Base-by-base conservation (phyloP, 2,888 invertebrate genomes). In the Scaptomyza parva region DNA sequence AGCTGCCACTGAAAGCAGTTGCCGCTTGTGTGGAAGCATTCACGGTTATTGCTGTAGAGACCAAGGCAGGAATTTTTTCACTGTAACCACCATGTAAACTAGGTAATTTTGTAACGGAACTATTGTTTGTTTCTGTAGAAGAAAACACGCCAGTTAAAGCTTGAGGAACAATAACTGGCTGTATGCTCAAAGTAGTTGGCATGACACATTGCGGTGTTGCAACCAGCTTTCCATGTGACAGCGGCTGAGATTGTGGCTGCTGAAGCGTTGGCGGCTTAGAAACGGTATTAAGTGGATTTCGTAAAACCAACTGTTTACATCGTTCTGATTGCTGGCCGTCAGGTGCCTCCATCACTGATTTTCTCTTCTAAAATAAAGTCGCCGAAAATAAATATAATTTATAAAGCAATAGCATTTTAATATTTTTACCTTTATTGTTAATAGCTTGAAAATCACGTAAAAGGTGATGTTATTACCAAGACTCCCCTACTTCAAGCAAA, bases 301-400 rank as follows among this genome's bases (percentile, higher is more conserved):
- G 85, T 45, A 88, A 63, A 75, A 87, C 79, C 76, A 89, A 75
- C 74, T 90, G 89, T 71, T 86, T 80, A 77, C 91, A 90, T 89
- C 87, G 89, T 71, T 91, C 90, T 77, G 90, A 89, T 78, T 90
- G 90, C 66, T 89, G 62, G 52, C 86, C 89, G 80, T 89, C 89
- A 79, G 90, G 86, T 74, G 91, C 90, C 89, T 92, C 91, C 92
- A 92, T 92, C 88, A 86, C 91, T 88, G 86, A 87, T 75, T 73
- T 17, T 9, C 7, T 24, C 2, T 2, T 24, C 7, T 24, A 24
- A 9, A 35, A 4, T 17, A 17, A n/a, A 24, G 9, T 17, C 26
- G 17, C 12, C 17, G 4, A 4, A 7, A 17, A 28, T 26, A 12
- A n/a, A 33, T 33, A n/a, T 6, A n/a, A 1, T 33, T 33, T 33